Evolutionary conservation across 2,888 invertebrate genomes (phyloP).

Genomic region (Acanthopleura granulata): DNA sequence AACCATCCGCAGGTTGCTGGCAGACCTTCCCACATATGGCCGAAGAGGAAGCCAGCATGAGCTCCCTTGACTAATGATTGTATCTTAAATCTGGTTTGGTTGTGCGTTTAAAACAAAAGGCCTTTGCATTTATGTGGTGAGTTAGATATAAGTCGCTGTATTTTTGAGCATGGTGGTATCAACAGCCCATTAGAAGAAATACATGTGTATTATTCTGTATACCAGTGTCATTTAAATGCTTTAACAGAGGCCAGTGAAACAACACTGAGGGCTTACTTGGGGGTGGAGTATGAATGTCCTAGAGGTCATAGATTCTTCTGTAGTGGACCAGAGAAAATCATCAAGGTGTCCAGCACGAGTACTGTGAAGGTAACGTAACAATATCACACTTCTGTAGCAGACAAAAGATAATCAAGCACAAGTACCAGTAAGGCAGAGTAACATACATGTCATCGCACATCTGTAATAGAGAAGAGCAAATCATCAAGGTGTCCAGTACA

Average conservation of each 20-base stretch:
- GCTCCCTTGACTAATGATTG: too few species aligned
- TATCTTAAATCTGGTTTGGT: too few species aligned
- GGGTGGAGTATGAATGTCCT: conserved; percentile 97
- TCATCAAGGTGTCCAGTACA: conserved; percentile 80
- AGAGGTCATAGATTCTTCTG: conserved; percentile 97
- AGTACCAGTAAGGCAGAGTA: conserved; percentile 77
- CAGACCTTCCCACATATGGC: too few species aligned
- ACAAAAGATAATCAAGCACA: conserved; percentile 82
- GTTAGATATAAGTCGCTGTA: too few species aligned
- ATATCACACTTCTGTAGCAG: conserved; percentile 83
- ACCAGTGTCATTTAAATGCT: background rate
- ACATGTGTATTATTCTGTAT: too few species aligned
- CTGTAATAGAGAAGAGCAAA: conserved; percentile 87
- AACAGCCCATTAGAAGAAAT: too few species aligned
- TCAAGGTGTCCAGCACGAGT: conserved; percentile 80
- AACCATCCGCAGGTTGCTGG: too few species aligned
- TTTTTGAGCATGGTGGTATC: too few species aligned
- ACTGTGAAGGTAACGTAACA: conserved; percentile 74
- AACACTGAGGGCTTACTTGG: conserved; percentile 74
- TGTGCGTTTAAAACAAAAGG: too few species aligned
- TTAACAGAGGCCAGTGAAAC: conserved; percentile 34
- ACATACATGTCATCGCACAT: conserved; percentile 72
- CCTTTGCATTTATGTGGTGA: too few species aligned
- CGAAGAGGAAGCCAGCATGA: too few species aligned
- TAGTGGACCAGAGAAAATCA: conserved; percentile 85